Evolutionary conservation across 2,797 vertebrate species (phyloP).

Genomic region (Natrix natrix): DNA sequence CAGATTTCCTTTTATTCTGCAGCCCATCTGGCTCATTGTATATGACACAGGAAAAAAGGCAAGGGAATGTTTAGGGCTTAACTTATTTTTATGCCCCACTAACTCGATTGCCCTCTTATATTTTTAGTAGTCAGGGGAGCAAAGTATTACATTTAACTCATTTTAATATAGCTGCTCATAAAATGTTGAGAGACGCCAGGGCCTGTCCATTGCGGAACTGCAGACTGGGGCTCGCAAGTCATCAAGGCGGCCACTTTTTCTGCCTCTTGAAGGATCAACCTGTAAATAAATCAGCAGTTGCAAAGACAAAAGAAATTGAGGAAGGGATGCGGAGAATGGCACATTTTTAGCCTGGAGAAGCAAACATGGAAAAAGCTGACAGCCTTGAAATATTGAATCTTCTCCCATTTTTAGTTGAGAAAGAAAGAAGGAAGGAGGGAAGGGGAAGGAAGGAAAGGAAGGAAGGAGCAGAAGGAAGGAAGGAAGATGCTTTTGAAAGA

Average conservation of each 20-base stretch:
- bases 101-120: conserved; percentile 65
- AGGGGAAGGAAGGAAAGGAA: not conserved
- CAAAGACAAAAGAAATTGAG: not conserved
- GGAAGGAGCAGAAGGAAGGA: too few species aligned
- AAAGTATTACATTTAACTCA: conserved; percentile 62
- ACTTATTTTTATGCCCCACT: conserved; percentile 62
- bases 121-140: conserved; percentile 66
- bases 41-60: conserved; percentile 44
- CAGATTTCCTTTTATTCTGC: conserved; percentile 45
- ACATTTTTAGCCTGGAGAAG: not conserved
- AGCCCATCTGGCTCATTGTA: conserved; percentile 27
- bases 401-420: not conserved
- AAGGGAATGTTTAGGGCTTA: conserved; percentile 48
- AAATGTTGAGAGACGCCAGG: conserved; percentile 45
- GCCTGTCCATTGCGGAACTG: conserved; percentile 34
- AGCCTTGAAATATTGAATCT: not conserved
- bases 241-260: conserved; percentile 37
- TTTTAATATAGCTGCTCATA: conserved; percentile 64
- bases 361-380: not conserved
- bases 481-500: not conserved
- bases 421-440: not conserved
- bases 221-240: conserved; percentile 26
- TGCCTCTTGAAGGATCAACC: conserved; percentile 39
- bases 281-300: conserved; percentile 27
- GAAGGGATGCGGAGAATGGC: not conserved